phyloP scores from a whole-genome alignment of 2,797 vertebrate species.

The Artibeus jamaicensis region DNA sequence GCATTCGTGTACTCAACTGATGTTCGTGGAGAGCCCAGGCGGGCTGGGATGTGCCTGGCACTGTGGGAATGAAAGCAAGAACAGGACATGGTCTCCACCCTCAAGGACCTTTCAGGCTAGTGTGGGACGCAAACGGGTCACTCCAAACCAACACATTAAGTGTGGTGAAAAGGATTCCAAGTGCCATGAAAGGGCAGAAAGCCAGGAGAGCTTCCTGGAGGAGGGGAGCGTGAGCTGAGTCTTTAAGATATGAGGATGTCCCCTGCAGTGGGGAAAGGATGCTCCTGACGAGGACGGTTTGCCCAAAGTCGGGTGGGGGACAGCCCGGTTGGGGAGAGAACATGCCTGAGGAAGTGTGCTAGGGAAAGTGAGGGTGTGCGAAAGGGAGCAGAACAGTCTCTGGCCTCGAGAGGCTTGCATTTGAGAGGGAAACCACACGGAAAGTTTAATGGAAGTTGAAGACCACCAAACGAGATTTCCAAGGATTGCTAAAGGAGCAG shows the following conservation, averaged over 20 bases:
- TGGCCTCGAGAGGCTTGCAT: neutral
- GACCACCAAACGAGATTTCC: neutral
- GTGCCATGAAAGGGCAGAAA: neutral
- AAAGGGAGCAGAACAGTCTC: neutral
- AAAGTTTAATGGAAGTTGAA: neutral
- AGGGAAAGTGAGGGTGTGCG: rapidly evolving
- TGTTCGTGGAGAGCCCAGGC: neutral
- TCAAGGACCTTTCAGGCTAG: neutral
- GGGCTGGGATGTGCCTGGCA: neutral
- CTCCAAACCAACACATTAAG: neutral
- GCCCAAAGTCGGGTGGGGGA: neutral
- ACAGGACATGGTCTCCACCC: neutral
- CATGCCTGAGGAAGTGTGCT: neutral
- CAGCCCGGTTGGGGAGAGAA: neutral
- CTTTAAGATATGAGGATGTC: neutral
- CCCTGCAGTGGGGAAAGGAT: too few relatives aligned
- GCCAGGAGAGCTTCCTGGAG: neutral
- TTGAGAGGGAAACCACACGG: neutral
- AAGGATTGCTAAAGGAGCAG: neutral
- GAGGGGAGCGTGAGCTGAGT: neutral
- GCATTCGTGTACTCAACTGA: neutral
- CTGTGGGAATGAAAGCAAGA: neutral
- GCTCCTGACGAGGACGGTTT: neutral
- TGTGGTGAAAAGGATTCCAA: neutral
- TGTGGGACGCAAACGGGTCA: neutral